Evolutionary conservation across 2,113 vertebrate species (phyloP), one percentile per base, ranked within the genome.

Genomic region (Xerus inauris): DNA sequence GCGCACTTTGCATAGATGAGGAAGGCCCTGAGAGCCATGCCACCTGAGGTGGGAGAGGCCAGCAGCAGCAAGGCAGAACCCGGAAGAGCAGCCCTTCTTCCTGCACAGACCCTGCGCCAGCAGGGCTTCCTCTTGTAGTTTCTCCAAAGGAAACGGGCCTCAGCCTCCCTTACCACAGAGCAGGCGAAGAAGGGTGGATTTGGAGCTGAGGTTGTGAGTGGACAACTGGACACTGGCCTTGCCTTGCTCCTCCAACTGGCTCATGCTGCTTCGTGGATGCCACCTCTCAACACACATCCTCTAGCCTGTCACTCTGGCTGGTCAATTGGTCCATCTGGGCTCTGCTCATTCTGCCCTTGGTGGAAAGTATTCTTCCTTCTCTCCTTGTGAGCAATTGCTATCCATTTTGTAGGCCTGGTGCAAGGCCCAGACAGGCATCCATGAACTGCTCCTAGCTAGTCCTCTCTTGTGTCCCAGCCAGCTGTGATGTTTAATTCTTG

Each of bases 201-300:
- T 65, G 57, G 19, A 51, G 38, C 80, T n/a, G 51, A 47, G 40
- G 38, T 4, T 6, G 2, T 5, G n/a, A 13, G 9, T 5, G 0
- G 7, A 13, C n/a, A 47, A 35, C 42, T 16, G 30, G 38, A 35
- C 26, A 3, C 81, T 45, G 7, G 38, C 62, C 62, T 67, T 32
- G 1, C 8, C 28, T 77, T 57, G n/a, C 14, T 8, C 19, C 6
- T 22, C 24, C 1, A 3, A 22, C 57, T 59, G n/a, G 67, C 75
- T 79, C 35, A 45, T 0, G 0, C 8, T 0, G 0, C 59, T 16
- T 59, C 64, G 51, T 7, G 12, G 51, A 35, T 2, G 54, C 54
- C 79, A 0, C 72, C n/a, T 59, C 26, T 8, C 79, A n/a, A 19
- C n/a, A 20, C 12, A 12, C 26, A 8, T 17, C 38, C 35, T 47